Conservation (phyloP, 1,140 invertebrate genomes). For the Bombus confusus region DNA sequence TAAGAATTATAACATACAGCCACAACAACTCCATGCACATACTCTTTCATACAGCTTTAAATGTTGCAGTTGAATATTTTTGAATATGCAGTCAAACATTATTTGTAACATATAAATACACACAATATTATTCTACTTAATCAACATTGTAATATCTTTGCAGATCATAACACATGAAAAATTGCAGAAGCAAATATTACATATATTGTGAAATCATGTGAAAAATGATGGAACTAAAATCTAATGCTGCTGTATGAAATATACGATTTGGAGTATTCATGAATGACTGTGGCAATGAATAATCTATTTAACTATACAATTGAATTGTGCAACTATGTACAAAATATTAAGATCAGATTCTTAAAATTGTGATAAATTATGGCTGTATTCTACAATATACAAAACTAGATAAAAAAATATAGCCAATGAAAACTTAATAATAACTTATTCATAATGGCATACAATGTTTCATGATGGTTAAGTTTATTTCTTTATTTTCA, state of each 20-base stretch:
- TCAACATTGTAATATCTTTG: constrained; percentile 63
- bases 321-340: constrained; percentile 38
- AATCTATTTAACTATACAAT: constrained; percentile 33
- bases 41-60: constrained; percentile 57
- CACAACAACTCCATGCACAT: constrained; percentile 55
- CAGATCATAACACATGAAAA: constrained; percentile 70
- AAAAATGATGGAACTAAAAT: constrained; percentile 52
- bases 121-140: constrained; percentile 43
- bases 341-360: constrained; percentile 32
- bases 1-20: constrained; percentile 48
- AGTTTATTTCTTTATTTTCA: constrained; percentile 33
- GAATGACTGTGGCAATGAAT: constrained; percentile 57
- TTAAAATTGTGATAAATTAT: constrained; percentile 25
- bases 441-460: constrained; percentile 55
- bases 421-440: constrained; percentile 54
- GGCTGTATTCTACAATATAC: constrained; percentile 14
- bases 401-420: constrained; percentile 30
- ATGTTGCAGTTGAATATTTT: constrained; percentile 42
- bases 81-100: constrained; percentile 43
- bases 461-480: constrained; percentile 21
- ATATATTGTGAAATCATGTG: constrained; percentile 62
- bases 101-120: constrained; percentile 53
- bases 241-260: constrained; percentile 66
- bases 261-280: constrained; percentile 51
- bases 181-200: constrained; percentile 69